Percentiles rank a stretch among this genome's conserved stretches.
These are phyloP conservation scores for Melanotaenia parkinsoni DNA, from an alignment of 2,797 vertebrate genomes.

Conservation along the genomic window DNA sequence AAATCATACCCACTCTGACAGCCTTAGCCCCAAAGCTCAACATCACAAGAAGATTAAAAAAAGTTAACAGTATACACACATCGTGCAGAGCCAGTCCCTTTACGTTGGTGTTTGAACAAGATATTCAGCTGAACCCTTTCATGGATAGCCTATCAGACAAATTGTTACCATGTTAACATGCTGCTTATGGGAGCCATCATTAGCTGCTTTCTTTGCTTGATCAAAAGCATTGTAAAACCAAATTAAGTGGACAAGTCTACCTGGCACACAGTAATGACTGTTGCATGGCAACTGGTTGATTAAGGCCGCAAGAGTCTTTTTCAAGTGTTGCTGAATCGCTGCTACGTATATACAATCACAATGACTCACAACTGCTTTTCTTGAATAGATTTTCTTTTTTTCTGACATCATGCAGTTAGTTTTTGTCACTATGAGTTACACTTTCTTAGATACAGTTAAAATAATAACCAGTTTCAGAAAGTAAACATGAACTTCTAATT, in stretches of 20 bases:
- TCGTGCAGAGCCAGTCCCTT: constrained; percentile 6
- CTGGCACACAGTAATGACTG: constrained; percentile 68
- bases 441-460: neutral
- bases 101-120: constrained; percentile 7
- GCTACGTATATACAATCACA: constrained; percentile 64
- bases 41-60: constrained; percentile 2
- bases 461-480: constrained; percentile 7
- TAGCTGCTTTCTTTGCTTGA: constrained; percentile 48
- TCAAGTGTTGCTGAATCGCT: constrained; percentile 62
- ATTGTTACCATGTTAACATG: constrained; percentile 16
- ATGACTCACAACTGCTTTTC: constrained; percentile 62
- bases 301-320: constrained; percentile 60
- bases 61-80: constrained; percentile 9
- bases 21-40: constrained; percentile 23
- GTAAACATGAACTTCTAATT: neutral
- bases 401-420: constrained; percentile 19
- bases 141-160: constrained; percentile 15
- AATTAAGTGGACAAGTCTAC: constrained; percentile 69
- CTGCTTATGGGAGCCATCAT: constrained; percentile 10
- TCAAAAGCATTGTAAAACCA: constrained; percentile 59
- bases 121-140: constrained; percentile 26
- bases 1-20: constrained; percentile 39
- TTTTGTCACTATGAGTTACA: constrained; percentile 14
- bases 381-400: constrained; percentile 29
- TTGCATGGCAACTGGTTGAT: constrained; percentile 81